Base-by-base conservation (phyloP, 2,888 invertebrate genomes). In the Epinotia nisella region DNA sequence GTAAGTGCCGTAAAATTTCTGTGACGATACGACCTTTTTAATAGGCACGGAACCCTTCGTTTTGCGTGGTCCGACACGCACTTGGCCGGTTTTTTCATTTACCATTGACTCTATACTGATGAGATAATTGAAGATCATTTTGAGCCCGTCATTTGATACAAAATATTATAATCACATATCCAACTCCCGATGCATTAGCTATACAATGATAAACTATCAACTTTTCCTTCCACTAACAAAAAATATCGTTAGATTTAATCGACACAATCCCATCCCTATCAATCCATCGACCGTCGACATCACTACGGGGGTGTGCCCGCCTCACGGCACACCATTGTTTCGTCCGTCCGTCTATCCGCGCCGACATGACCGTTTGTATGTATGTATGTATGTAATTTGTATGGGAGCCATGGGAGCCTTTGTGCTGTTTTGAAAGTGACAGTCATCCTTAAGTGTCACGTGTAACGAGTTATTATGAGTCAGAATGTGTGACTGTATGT, bases 301-400 rank as follows among this genome's bases (percentile, higher is more conserved):
- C 87, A 85, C 87, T 87, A 84, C 75, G 84, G 86, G 90, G 92
- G 92, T 89, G 92, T 92, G 93, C 88, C 92, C 79, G 85, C 80
- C 85, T 91, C 91, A 83, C 85, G 82, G 85, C 83, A 78, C 78
- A 79, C 90, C 90, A 93, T 93, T 93, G 93, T 93, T 91, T 91
- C 89, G 92, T 90, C 88, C 84, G 90, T 89, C 88, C 84, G 88
- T 91, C 90, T 90, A 92, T 91, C 90, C 85, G 83, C 83, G 82
- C 84, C 88, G 74, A 75, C 70, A 65, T 87, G 87, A 86, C 87
- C 84, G 78, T 78, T 80, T 49, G 49, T 49, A 49, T 77, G 77
- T 56, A 58, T 77, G 75, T 76, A 77, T 83, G 80, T 81, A 81
- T 79, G 78, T 83, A 77, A 78, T 76, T 79, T 76, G 75, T 75